Evolutionary conservation across 1,140 invertebrate genomes (phyloP), one percentile per base, ranked within the genome.

Genomic region (Branchinecta lindahli): DNA sequence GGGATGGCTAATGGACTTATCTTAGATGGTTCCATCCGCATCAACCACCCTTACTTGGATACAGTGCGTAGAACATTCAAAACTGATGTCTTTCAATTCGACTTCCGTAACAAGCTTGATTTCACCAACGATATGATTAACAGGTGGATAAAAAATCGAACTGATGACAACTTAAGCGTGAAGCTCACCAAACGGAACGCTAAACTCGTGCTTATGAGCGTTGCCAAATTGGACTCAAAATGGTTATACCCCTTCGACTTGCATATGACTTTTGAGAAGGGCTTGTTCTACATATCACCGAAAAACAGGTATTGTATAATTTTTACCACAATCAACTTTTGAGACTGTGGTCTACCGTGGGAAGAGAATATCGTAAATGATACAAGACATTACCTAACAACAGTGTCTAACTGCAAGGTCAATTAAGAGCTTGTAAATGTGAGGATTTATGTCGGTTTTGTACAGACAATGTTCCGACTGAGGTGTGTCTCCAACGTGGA

Each of bases 191-290:
- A 71, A n/a, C 67, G 68, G 18, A 68, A 73, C 68, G 75, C 75
- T 2, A 71, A 73, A 21, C 66, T 76, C 8, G 47, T 78, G 3
- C 73, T 78, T 2, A 73, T 76, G 15, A 77, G 76, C 69, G 75
- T 74, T 0, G 66, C 76, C 7, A 67, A 72, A 8, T 61, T 78
- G 21, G 73, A 74, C 45, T 75, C 75, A 21, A 67, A 69, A 8
- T 79, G 78, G 78, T 74, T 77, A 15, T 74, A 77, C 69, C 73
- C 74, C 18, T 79, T 79, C 69, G 76, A 79, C 65, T 74, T 72
- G 0, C 66, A 73, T 5, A 71, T 74, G 18, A 79, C 77, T 0
- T 76, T 76, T 44, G 73, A 77, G 21, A 75, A 77, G 66, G 77
- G 77, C 44, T 73, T 75, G 8, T 79, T 77, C 69, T 78, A 75